These are phyloP conservation scores for Caenorhabditis auriculariae DNA, from an alignment of 2,888 invertebrate genomes.

Conservation along the genomic window DNA sequence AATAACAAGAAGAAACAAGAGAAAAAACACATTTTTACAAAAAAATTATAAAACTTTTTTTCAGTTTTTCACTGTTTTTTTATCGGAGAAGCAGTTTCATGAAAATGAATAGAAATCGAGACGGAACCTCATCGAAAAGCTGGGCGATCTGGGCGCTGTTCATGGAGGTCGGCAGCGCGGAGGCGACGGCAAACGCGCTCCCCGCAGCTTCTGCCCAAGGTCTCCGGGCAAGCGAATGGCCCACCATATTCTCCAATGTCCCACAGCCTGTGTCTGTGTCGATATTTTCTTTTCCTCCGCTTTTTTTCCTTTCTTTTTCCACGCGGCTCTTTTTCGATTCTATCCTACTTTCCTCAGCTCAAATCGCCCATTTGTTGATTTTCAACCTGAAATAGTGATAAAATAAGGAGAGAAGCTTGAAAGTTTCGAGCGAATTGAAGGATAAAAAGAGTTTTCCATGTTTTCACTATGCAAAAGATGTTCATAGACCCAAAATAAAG, in stretches of 20 bases:
- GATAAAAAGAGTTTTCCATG: not conserved
- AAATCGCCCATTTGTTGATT: no score
- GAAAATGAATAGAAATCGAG: not conserved
- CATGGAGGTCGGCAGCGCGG: constrained; percentile 39
- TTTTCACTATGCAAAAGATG: not conserved
- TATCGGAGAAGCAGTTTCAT: not conserved
- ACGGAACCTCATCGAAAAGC: constrained; percentile 36
- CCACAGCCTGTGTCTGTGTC: no score
- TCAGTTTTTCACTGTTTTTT: not conserved
- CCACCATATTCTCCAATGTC: no score
- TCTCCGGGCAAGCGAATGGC: constrained; percentile 20
- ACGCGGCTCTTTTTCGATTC: not conserved
- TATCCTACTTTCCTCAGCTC: not conserved
- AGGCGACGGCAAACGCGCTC: constrained; percentile 42
- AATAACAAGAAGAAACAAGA: not conserved
- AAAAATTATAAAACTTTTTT: not conserved
- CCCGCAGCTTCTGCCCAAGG: constrained; percentile 39
- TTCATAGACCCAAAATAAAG: not conserved
- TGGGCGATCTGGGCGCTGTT: constrained; percentile 37
- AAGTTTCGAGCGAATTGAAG: not conserved
- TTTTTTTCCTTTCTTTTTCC: no score
- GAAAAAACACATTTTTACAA: constrained; percentile 2
- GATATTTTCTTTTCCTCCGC: no score
- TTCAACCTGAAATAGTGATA: no score
- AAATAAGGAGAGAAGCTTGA: not conserved